Evolutionary conservation across 2,888 invertebrate species (phyloP).

Genomic region (Meiosimyza decipiens): DNA sequence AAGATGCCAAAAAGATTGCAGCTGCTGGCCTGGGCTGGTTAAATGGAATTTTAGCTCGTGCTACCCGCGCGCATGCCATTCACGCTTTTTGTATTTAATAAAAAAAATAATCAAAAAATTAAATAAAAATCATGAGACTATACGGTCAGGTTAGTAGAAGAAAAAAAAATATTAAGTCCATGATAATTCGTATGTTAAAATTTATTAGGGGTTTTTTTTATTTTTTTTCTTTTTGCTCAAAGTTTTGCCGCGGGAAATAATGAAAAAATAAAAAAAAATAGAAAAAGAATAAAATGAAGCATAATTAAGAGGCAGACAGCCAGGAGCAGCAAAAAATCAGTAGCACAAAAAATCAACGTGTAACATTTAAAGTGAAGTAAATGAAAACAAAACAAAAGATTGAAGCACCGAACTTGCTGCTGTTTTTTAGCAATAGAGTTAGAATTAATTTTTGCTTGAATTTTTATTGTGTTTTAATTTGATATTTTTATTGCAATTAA

Average conservation of each 20-base stretch:
- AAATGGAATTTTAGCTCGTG: conserved; percentile 27
- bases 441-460: no score
- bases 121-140: not conserved
- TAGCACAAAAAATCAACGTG: not conserved
- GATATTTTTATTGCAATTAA: no score
- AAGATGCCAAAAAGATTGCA: conserved; percentile 24
- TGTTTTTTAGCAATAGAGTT: not conserved
- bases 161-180: conserved; percentile 5
- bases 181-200: not conserved
- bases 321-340: not conserved
- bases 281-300: not conserved
- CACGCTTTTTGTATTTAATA: conserved; percentile 23
- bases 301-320: conserved; percentile 20
- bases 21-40: conserved; percentile 7
- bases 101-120: not conserved
- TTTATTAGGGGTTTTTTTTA: conserved; percentile 23
- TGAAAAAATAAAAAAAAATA: no score
- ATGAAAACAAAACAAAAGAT: conserved; percentile 16
- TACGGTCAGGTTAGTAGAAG: not conserved
- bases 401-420: conserved; percentile 4
- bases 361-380: not conserved
- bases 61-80: conserved; percentile 21
- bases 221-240: conserved; percentile 1
- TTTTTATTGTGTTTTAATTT: no score
- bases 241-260: no score